phyloP scores from a whole-genome alignment of 2,113 vertebrate species.

The Panthera tigris region DNA sequence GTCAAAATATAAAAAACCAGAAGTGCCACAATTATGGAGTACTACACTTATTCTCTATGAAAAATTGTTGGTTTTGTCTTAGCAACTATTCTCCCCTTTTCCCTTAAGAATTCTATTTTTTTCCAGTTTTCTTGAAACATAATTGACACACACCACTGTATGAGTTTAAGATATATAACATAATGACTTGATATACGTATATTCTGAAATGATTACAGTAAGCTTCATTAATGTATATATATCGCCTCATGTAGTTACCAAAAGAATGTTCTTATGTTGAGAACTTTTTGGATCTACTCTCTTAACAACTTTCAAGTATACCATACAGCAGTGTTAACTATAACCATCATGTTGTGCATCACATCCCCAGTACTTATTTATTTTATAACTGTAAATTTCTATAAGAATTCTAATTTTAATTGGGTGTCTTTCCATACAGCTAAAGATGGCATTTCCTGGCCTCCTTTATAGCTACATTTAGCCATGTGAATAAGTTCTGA shows the following conservation, averaged over 20 bases:
- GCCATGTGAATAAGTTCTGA: neutral
- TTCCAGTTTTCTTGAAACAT: neutral
- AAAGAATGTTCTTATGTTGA: neutral
- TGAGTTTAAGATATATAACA: neutral
- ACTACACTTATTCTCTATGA: neutral
- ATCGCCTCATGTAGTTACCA: neutral
- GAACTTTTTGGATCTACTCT: neutral
- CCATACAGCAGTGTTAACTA: neutral
- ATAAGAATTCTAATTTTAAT: neutral
- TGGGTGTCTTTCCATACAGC: neutral
- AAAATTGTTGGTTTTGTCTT: neutral
- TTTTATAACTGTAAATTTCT: neutral
- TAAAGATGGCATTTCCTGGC: neutral
- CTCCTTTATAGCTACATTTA: neutral
- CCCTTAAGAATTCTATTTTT: neutral
- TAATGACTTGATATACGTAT: neutral
- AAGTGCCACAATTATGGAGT: neutral
- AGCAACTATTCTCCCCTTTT: neutral
- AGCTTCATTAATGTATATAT: neutral
- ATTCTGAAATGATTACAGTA: neutral
- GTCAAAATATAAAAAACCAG: neutral
- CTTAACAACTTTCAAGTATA: neutral
- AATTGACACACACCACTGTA: neutral
- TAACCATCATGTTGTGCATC: neutral
- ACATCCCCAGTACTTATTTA: neutral